Percentiles rank a stretch among this genome's conserved stretches.
Evolutionary conservation across 2,888 invertebrate genomes (phyloP).

Genomic region (Allophyes oxyacanthae): DNA sequence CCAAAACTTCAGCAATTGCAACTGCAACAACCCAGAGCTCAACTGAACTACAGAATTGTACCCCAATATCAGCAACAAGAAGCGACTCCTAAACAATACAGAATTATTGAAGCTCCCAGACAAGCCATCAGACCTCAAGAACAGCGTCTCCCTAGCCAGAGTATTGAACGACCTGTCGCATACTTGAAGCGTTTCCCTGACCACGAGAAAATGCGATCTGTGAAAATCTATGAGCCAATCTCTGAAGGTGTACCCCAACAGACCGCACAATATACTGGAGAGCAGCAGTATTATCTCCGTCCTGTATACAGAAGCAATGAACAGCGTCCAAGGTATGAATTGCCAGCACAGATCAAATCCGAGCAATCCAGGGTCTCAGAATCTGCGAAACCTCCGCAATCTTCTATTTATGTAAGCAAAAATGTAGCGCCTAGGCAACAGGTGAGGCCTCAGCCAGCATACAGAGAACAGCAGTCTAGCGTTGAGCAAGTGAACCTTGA

Average conservation of each 20-base stretch:
- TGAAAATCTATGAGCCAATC: constrained; percentile 77
- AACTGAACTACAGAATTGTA: constrained; percentile 72
- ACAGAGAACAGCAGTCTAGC: constrained; percentile 62
- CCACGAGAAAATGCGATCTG: constrained; percentile 76
- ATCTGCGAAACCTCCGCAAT: constrained; percentile 78
- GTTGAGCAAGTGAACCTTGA: constrained; percentile 68
- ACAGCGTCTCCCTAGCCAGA: constrained; percentile 71
- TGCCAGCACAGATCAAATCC: constrained; percentile 62
- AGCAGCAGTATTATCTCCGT: constrained; percentile 82
- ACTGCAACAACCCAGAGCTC: constrained; percentile 62
- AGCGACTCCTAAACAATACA: constrained; percentile 80
- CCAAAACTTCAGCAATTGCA: constrained; percentile 76
- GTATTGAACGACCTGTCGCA: constrained; percentile 78
- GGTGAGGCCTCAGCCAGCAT: constrained; percentile 64
- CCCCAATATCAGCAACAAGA: constrained; percentile 81
- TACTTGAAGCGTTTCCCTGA: constrained; percentile 82
- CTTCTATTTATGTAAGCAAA: constrained; percentile 83
- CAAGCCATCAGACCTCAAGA: constrained; percentile 74
- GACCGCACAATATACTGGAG: constrained; percentile 70
- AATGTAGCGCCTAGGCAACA: constrained; percentile 77
- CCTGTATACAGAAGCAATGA: constrained; percentile 78
- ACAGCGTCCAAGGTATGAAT: constrained; percentile 76
- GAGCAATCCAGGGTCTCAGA: constrained; percentile 71
- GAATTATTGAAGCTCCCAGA: constrained; percentile 77
- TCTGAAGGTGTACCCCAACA: constrained; percentile 71